Evolutionary conservation across 1,140 invertebrate species (phyloP).

Genomic region (Ericerus pela): DNA sequence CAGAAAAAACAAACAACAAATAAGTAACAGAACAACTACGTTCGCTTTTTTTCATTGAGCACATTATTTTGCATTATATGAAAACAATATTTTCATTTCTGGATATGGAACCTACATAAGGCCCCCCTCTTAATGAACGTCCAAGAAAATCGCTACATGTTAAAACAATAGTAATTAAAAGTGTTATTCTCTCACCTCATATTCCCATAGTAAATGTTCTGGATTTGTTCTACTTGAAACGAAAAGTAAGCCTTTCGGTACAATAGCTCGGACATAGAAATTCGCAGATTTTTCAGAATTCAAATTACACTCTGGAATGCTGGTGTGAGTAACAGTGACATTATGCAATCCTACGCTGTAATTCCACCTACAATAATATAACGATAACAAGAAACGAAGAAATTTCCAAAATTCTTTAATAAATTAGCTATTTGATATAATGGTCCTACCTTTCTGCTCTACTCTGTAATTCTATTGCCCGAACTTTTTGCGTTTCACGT

Average conservation of each 20-base stretch:
- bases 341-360: constrained; percentile 85
- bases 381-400: neutral
- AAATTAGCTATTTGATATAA: constrained; percentile 1
- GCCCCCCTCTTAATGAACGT: neutral
- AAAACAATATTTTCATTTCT: too few relatives aligned
- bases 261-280: constrained; percentile 44
- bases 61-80: too few relatives aligned
- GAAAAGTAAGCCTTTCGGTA: constrained; percentile 60
- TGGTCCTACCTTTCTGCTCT: constrained; percentile 64
- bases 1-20: neutral
- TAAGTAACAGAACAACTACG: too few relatives aligned
- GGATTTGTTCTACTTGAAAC: constrained; percentile 41
- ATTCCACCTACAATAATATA: constrained; percentile 58
- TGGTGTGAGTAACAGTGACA: constrained; percentile 37
- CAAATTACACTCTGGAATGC: constrained; percentile 26
- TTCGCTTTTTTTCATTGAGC: too few relatives aligned
- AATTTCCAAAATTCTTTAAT: neutral
- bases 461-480: constrained; percentile 65
- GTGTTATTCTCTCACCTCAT: constrained; percentile 52
- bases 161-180: too few relatives aligned
- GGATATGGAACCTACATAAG: neutral
- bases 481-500: constrained; percentile 65
- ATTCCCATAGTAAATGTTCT: constrained; percentile 45
- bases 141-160: neutral
- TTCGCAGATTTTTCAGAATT: constrained; percentile 34